Evolutionary conservation across 2,888 invertebrate genomes (phyloP).

Genomic region (Cynaeus angustus): DNA sequence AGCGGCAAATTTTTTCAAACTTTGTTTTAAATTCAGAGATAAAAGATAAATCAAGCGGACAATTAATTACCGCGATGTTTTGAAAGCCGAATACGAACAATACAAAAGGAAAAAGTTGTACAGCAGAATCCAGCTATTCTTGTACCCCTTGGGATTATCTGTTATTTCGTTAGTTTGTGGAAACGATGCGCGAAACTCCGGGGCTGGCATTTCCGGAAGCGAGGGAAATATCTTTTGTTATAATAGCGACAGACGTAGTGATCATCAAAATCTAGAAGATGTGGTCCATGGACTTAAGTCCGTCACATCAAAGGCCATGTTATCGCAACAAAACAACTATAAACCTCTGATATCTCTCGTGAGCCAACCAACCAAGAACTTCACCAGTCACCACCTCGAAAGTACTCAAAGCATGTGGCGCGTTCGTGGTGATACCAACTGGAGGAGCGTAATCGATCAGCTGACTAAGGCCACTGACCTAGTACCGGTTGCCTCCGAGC

Average conservation of each 20-base stretch:
- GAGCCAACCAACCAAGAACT: not conserved
- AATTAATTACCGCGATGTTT: slow-evolving; percentile 3
- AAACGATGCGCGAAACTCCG: too few relatives aligned
- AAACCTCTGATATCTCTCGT: too few relatives aligned
- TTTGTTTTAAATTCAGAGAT: slow-evolving; percentile 20
- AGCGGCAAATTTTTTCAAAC: slow-evolving; percentile 39
- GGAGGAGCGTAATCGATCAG: slow-evolving; percentile 56
- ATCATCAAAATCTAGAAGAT: too few relatives aligned
- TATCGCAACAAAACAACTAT: too few relatives aligned
- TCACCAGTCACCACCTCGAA: not conserved
- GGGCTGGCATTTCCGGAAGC: too few relatives aligned
- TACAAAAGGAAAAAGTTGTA: slow-evolving; percentile 13
- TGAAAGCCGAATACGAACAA: not conserved
- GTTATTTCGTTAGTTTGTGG: too few relatives aligned
- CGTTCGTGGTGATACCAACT: slow-evolving; percentile 32
- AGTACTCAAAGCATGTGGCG: slow-evolving; percentile 21
- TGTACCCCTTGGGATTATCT: slow-evolving; percentile 24
- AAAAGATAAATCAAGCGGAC: slow-evolving; percentile 28
- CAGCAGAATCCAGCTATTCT: slow-evolving; percentile 3
- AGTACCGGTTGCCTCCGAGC: slow-evolving; percentile 54
- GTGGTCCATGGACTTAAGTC: too few relatives aligned
- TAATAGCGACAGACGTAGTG: too few relatives aligned
- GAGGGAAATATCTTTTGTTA: too few relatives aligned
- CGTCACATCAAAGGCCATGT: too few relatives aligned
- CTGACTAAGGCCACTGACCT: slow-evolving; percentile 60